Evolutionary conservation across 2,888 invertebrate genomes (phyloP).

Genomic region (Odontocolon sp.): DNA sequence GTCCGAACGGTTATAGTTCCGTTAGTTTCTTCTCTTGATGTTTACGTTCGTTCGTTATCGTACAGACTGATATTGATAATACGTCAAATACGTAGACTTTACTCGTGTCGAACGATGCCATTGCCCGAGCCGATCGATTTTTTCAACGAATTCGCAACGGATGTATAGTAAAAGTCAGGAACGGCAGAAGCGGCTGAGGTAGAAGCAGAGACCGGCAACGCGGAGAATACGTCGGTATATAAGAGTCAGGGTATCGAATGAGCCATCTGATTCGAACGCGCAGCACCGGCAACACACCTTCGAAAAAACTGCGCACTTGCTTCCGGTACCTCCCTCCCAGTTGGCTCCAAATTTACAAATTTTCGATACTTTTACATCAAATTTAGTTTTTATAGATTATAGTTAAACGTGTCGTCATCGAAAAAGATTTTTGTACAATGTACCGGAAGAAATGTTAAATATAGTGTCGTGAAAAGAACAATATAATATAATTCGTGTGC

Average conservation of each 20-base stretch:
- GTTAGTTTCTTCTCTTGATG: neutral
- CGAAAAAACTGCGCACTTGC: neutral
- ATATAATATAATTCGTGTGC: no score
- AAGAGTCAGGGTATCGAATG: neutral
- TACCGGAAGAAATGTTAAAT: no score
- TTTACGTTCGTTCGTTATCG: neutral
- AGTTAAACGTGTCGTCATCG: no score
- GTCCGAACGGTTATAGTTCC: neutral
- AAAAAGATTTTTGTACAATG: no score
- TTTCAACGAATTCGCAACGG: slow-evolving; percentile 43
- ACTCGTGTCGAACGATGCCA: slow-evolving; percentile 51
- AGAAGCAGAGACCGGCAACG: neutral
- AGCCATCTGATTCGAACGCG: neutral
- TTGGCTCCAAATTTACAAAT: no score
- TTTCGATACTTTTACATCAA: no score
- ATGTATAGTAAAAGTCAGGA: neutral
- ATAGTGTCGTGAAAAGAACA: no score
- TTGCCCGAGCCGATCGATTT: slow-evolving; percentile 56
- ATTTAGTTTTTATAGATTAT: no score
- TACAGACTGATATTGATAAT: neutral
- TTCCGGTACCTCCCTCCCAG: slow-evolving; percentile 13
- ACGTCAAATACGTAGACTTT: slow-evolving; percentile 27
- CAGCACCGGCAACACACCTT: neutral
- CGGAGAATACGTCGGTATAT: neutral
- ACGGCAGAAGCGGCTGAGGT: neutral